Base-by-base conservation (phyloP, 2,797 vertebrate species). In the Sebastes minor region DNA sequence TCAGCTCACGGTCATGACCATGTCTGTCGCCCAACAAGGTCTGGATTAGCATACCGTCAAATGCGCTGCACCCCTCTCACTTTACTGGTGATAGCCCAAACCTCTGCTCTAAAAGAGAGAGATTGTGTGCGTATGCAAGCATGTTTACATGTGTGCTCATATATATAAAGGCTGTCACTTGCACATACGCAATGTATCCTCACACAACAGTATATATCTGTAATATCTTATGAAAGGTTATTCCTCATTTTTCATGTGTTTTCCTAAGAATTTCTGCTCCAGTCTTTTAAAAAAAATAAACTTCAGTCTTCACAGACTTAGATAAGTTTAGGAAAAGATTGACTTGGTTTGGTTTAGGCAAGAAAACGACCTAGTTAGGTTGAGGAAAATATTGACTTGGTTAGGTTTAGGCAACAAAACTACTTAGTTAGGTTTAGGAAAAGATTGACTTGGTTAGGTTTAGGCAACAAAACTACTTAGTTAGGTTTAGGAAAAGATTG, bases 1-100 rank as follows among this genome's bases (percentile, higher is more conserved):
- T 92, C 89, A 89, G 38, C 81, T 87, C 88, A 86, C 12, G 85
- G 88, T 88, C 85, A 38, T 13, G 64, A 78, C 67, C 62, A 10
- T 57, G 78, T 76, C 63, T 53, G 42, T 22, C 52, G 53, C 42
- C 57, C 80, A 88, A 38, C 85, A 83, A 85, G 87, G 78, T 63
- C 85, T 33, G 71, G 16, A 87, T 88, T 87, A 77, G 78, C 82
- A 82, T 86, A 65, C 18, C 2, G 25, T 60, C 23, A 78, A 60
- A 67, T n/a, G n/a, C 5, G 38, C 56, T 9, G 27, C 65, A 8
- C 46, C 71, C 55, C 68, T 23, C 57, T 69, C 52, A 27, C 63
- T 76, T 82, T 25, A 27, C 9, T 1, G 8, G 3, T 3, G 33
- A 64, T 74, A 60, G 18, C 18, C 0, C 6, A 22, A 46, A 73